Evolutionary conservation across 2,888 invertebrate genomes (phyloP).

Genomic region (Mythimna albipuncta): DNA sequence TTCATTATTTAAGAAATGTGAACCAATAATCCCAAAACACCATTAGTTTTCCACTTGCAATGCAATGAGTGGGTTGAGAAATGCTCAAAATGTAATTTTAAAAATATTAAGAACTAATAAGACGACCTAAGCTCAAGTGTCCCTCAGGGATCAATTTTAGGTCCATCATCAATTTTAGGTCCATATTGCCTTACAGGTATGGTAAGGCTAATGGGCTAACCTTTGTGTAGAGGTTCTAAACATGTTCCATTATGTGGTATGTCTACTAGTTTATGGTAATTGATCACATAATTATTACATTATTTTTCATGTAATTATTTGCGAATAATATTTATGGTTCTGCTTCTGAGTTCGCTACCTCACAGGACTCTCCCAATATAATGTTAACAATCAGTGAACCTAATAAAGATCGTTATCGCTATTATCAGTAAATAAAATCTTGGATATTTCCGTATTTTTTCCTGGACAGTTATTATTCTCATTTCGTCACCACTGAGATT

Average conservation of each 20-base stretch:
- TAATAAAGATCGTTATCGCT: conserved; percentile 19
- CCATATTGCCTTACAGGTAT: background rate
- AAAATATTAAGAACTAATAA: background rate
- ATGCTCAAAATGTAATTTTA: background rate
- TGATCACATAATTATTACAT: no score
- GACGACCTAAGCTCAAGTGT: background rate
- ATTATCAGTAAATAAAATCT: conserved; percentile 32
- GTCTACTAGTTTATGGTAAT: no score
- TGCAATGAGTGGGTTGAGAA: background rate
- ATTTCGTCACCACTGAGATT: conserved; percentile 28
- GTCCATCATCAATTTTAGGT: background rate
- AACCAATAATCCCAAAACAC: background rate
- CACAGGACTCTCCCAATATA: background rate
- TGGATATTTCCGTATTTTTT: conserved; percentile 12
- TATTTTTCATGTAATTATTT: no score
- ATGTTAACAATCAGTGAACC: background rate
- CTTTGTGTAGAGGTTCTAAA: background rate
- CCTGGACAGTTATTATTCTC: background rate
- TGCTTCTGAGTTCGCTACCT: background rate
- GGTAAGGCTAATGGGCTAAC: no score
- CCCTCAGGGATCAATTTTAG: conserved; percentile 11
- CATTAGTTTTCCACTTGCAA: no score
- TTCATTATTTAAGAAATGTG: background rate
- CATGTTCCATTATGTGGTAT: no score
- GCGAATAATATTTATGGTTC: background rate